Percentiles rank a stretch among this genome's conserved stretches.
Conservation (phyloP, 2,797 vertebrate genomes). For the Ficedula albicollis region DNA sequence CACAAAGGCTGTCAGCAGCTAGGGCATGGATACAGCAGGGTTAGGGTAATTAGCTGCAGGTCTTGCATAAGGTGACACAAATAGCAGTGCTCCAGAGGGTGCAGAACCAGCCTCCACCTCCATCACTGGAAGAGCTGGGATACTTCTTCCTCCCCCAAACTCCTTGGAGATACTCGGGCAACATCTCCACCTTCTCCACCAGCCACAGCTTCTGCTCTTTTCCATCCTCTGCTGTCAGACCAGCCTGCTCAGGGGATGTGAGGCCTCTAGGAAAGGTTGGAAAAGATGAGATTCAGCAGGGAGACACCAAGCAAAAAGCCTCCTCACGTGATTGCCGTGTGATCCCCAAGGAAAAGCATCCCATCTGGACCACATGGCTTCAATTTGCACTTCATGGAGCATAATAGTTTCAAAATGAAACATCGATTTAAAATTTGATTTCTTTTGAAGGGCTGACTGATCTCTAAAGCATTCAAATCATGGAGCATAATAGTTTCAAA, state of each 20-base stretch:
- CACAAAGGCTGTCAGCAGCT: not conserved
- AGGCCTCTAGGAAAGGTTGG: not conserved
- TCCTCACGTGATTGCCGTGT: rapidly evolving
- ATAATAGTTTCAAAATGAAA: not conserved
- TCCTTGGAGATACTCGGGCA: not conserved
- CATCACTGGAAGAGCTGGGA: rapidly evolving
- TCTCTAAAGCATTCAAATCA: not conserved
- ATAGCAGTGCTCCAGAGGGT: not conserved
- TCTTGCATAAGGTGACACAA: not conserved
- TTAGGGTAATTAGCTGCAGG: not conserved
- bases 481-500: not conserved
- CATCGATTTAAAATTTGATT: rapidly evolving
- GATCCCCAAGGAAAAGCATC: not conserved
- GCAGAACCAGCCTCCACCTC: not conserved
- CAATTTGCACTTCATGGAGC: not conserved
- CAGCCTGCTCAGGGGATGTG: rapidly evolving
- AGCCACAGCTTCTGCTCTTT: not conserved
- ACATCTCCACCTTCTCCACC: not conserved
- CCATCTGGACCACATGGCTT: not conserved
- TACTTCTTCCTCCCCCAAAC: not conserved
- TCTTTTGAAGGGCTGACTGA: not conserved
- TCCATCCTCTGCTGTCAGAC: not conserved
- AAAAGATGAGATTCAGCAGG: not conserved
- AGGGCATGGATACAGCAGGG: rapidly evolving
- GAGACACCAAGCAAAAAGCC: not conserved